These are phyloP conservation scores for Ophion slaviceki DNA, from an alignment of 2,888 invertebrate genomes.

Conservation along the genomic window DNA sequence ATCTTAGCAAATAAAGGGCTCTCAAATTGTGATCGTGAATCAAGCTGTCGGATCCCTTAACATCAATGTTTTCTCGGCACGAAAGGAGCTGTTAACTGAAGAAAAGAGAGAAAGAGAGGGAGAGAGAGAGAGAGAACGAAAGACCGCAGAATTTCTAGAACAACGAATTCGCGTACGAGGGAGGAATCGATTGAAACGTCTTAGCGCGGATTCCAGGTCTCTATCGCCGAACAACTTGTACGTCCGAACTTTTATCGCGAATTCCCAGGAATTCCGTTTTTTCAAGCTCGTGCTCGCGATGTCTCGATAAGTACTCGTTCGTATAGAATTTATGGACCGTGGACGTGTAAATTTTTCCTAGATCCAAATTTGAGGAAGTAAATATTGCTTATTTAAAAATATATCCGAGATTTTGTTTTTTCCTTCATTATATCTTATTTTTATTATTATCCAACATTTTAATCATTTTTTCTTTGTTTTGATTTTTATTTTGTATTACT, in stretches of 20 bases:
- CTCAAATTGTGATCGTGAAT: constrained; percentile 10
- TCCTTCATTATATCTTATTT: no score
- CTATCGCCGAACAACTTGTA: constrained; percentile 24
- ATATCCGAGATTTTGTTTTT: no score
- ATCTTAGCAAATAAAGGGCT: constrained; percentile 4
- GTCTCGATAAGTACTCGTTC: neutral
- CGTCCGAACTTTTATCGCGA: constrained; percentile 28
- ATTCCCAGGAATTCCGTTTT: neutral
- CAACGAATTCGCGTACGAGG: constrained; percentile 10
- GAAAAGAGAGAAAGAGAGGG: neutral
- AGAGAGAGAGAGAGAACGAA: neutral
- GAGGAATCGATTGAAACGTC: constrained; percentile 24
- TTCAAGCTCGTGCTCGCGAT: neutral
- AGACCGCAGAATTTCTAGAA: neutral
- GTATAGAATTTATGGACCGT: neutral
- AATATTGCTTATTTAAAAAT: neutral
- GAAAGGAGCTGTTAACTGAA: neutral
- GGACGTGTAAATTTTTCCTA: no score
- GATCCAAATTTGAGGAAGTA: no score
- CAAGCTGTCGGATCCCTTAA: constrained; percentile 25
- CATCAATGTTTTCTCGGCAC: constrained; percentile 10
- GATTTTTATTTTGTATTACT: no score
- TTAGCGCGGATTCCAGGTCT: constrained; percentile 14
- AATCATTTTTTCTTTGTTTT: no score
- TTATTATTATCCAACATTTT: no score